Percentiles rank a stretch among this genome's conserved stretches.
These are phyloP conservation scores for Stercorarius parasiticus DNA, from an alignment of 2,113 vertebrate genomes.

Conservation along the genomic window DNA sequence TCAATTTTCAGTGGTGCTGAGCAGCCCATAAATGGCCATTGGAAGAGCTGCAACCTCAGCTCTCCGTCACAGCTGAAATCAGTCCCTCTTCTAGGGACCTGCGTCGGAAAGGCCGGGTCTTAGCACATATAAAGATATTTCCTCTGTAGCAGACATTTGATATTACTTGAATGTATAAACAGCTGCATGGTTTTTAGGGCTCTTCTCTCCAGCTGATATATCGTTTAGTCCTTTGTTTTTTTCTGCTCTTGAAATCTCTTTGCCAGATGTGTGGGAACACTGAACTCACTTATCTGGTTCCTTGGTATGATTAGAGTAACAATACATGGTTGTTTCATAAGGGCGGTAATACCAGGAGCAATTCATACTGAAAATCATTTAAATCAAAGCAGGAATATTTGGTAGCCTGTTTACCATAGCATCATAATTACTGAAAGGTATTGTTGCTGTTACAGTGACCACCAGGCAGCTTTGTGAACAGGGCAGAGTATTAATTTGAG, in stretches of 20 bases:
- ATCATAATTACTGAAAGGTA: neutral
- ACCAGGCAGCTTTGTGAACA: neutral
- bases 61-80: neutral
- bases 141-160: neutral
- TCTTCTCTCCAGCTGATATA: neutral
- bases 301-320: neutral
- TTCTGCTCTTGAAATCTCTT: neutral
- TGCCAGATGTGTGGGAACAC: neutral
- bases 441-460: neutral
- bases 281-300: neutral
- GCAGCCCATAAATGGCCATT: neutral
- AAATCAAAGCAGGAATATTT: neutral
- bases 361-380: neutral
- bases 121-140: neutral
- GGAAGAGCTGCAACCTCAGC: neutral
- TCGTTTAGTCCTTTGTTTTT: neutral
- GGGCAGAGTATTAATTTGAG: neutral
- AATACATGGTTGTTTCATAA: neutral
- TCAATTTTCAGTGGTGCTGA: neutral
- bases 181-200: neutral
- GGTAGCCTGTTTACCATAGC: neutral
- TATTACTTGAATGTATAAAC: slow-evolving; percentile 4
- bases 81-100: neutral
- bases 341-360: neutral
- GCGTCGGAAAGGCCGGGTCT: neutral